phyloP scores from a whole-genome alignment of 2,888 invertebrate species.

The Cheilosia vernalis region DNA sequence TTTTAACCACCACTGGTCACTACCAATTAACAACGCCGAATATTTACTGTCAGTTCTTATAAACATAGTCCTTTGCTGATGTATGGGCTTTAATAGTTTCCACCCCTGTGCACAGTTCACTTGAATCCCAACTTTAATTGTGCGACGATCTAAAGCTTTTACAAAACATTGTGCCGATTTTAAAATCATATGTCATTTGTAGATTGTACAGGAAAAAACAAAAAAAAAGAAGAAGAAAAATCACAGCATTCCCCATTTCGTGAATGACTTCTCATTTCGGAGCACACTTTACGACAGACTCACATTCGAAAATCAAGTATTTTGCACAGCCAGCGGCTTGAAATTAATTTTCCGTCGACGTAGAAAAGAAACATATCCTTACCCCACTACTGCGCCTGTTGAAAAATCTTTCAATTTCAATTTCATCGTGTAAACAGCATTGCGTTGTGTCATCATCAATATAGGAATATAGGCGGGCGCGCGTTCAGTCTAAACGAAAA shows the following conservation, averaged over 20 bases:
- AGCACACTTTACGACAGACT: constrained; percentile 16
- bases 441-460: constrained; percentile 36
- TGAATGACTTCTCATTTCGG: constrained; percentile 28
- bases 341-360: constrained; percentile 58
- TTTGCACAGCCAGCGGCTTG: constrained; percentile 48
- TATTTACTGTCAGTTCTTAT: no score
- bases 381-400: neutral
- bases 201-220: neutral
- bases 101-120: no score
- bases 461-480: constrained; percentile 36
- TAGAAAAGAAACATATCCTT: constrained; percentile 20
- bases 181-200: neutral
- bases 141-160: neutral
- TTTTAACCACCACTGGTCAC: no score
- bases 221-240: constrained; percentile 9
- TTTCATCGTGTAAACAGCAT: constrained; percentile 45
- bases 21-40: no score
- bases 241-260: constrained; percentile 16
- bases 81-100: no score
- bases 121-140: no score
- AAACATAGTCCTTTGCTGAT: no score
- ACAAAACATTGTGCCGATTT: neutral
- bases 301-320: constrained; percentile 57
- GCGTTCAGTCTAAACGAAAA: constrained; percentile 29
- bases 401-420: constrained; percentile 58